phyloP scores from a whole-genome alignment of 2,888 invertebrate genomes.

The Tenthredo mesomela region DNA sequence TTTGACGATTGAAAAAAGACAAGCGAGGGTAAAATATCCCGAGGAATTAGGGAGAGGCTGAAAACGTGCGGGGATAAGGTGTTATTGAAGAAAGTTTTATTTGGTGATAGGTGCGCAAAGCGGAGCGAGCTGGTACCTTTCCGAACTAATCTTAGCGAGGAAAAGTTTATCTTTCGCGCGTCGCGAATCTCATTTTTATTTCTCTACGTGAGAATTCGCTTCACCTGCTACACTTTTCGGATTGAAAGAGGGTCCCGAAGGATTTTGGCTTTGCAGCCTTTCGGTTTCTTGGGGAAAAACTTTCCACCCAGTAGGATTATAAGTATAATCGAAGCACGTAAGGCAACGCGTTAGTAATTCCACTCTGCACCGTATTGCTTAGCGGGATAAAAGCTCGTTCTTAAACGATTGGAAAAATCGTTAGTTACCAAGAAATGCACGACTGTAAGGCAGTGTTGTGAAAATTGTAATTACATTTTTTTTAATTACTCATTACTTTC shows the following conservation, averaged over 20 bases:
- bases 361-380: not conserved
- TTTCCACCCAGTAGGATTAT: constrained; percentile 44
- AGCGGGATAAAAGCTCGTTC: not conserved
- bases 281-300: constrained; percentile 4
- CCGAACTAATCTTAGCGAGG: constrained; percentile 44
- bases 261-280: constrained; percentile 40
- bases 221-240: constrained; percentile 43
- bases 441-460: not conserved
- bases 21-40: not conserved
- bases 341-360: not conserved
- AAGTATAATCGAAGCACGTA: constrained; percentile 45
- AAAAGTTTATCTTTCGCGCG: constrained; percentile 47
- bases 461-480: too few relatives aligned
- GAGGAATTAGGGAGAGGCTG: not conserved
- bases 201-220: constrained; percentile 48
- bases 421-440: not conserved
- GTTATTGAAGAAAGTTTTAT: constrained; percentile 53
- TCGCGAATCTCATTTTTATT: constrained; percentile 48
- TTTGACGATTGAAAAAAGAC: constrained; percentile 7
- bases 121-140: not conserved
- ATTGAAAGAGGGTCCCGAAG: constrained; percentile 48
- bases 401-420: not conserved
- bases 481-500: too few relatives aligned
- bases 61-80: constrained; percentile 17
- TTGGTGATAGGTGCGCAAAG: constrained; percentile 21